Percentiles rank a stretch among this genome's conserved stretches.
Conservation (phyloP, 1,140 invertebrate genomes). For the Metaphire vulgaris region DNA sequence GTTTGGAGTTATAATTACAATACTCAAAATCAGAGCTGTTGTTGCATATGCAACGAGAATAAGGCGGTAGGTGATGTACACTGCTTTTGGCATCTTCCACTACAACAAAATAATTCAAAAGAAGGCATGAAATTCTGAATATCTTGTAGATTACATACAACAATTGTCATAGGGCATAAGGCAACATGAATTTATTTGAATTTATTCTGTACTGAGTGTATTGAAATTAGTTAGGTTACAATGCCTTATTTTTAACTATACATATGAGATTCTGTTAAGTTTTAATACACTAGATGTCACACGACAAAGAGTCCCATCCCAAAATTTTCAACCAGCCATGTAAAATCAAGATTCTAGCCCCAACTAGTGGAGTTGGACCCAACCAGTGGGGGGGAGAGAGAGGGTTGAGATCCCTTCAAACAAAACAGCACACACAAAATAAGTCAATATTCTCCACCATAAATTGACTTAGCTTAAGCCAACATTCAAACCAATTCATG, state of each 20-base stretch:
- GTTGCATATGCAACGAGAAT: constrained; percentile 29
- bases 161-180: background rate
- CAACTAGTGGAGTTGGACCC: too few species aligned
- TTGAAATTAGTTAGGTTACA: background rate
- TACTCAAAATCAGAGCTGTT: constrained; percentile 23
- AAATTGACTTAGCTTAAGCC: too few species aligned
- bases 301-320: too few species aligned
- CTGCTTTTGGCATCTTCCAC: constrained; percentile 33
- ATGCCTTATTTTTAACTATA: too few species aligned
- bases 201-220: background rate
- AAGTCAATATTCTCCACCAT: too few species aligned
- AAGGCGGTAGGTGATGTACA: constrained; percentile 31
- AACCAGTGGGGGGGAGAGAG: too few species aligned
- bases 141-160: background rate
- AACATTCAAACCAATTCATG: too few species aligned
- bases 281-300: too few species aligned
- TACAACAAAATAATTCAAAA: constrained; percentile 25
- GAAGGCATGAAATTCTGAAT: background rate
- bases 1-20: background rate
- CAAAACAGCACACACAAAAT: too few species aligned
- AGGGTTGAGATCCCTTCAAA: too few species aligned
- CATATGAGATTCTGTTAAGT: background rate
- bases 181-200: background rate
- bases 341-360: too few species aligned
- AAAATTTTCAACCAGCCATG: too few species aligned